phyloP scores from a whole-genome alignment of 2,888 invertebrate genomes.

The Cistogaster globosa region DNA sequence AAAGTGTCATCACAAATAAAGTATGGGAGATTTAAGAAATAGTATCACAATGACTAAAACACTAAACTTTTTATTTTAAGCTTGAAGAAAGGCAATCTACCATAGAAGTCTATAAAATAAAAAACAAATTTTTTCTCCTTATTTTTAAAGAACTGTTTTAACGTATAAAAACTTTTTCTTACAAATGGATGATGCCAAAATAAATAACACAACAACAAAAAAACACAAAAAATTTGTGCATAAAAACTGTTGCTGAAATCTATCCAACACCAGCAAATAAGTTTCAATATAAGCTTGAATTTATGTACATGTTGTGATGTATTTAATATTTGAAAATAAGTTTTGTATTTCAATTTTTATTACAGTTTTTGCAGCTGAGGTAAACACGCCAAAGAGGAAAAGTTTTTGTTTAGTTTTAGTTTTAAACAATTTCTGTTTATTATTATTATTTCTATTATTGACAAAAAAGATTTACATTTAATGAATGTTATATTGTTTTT shows the following conservation, averaged over 20 bases:
- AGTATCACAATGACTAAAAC: too few relatives aligned
- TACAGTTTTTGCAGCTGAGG: constrained; percentile 22
- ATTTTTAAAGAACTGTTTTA: too few relatives aligned
- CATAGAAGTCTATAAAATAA: too few relatives aligned
- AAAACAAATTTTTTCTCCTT: too few relatives aligned
- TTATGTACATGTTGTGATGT: constrained; percentile 25
- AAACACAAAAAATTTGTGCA: background rate
- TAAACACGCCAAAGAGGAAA: constrained; percentile 41
- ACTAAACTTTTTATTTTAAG: too few relatives aligned
- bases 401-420: constrained; percentile 43
- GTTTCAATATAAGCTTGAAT: background rate
- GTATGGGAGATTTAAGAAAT: background rate
- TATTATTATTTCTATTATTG: constrained; percentile 73
- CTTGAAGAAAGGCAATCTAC: too few relatives aligned
- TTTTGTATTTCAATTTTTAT: constrained; percentile 7
- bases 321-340: constrained; percentile 29
- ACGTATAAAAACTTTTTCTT: too few relatives aligned
- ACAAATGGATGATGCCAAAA: too few relatives aligned
- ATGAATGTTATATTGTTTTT: constrained; percentile 71
- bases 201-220: too few relatives aligned
- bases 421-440: constrained; percentile 49
- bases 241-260: constrained; percentile 42
- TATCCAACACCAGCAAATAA: background rate
- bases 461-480: constrained; percentile 81
- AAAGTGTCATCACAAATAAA: background rate